phyloP scores from a whole-genome alignment of 1,140 invertebrate genomes.

The Cataglyphis hispanica region DNA sequence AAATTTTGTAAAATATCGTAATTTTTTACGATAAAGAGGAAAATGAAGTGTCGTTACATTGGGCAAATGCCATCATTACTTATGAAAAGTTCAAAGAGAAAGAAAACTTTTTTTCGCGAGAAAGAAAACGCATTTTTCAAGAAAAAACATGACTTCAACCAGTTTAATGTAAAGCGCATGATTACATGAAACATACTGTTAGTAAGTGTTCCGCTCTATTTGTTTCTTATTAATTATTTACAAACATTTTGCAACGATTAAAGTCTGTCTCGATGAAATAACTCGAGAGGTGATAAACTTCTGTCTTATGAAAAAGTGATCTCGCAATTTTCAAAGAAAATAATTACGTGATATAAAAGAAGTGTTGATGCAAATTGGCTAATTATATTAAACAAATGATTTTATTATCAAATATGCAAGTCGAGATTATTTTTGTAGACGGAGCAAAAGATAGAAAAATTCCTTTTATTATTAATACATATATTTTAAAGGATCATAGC shows the following conservation, averaged over 20 bases:
- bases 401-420: too few species aligned
- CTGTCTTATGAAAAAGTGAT: not conserved
- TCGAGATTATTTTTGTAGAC: too few species aligned
- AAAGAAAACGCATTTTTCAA: constrained; percentile 9
- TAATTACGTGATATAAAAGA: not conserved
- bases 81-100: not conserved
- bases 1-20: not conserved
- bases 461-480: too few species aligned
- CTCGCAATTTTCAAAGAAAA: not conserved
- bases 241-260: not conserved
- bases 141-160: not conserved
- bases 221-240: not conserved
- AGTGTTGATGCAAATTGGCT: too few species aligned
- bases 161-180: not conserved
- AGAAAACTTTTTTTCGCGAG: not conserved
- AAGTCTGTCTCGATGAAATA: not conserved
- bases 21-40: not conserved
- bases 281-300: not conserved
- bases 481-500: too few species aligned
- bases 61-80: not conserved
- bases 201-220: not conserved
- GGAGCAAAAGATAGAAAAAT: too few species aligned
- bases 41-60: not conserved
- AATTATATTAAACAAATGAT: too few species aligned
- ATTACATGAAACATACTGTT: not conserved